Evolutionary conservation across 2,888 invertebrate species (phyloP).

Genomic region (Argyra leucocephala): DNA sequence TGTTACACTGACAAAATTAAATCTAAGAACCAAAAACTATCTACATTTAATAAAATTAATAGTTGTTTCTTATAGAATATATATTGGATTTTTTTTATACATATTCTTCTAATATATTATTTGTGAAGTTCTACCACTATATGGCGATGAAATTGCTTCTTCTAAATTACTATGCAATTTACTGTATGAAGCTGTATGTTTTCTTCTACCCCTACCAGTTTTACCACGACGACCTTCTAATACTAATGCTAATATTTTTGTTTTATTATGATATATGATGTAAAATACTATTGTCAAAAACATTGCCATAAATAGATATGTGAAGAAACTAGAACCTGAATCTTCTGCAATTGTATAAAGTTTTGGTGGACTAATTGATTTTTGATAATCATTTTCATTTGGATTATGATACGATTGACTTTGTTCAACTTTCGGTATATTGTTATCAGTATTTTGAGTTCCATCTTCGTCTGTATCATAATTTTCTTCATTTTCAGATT

Average conservation of each 20-base stretch:
- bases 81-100: constrained; percentile 2
- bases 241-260: constrained; percentile 57
- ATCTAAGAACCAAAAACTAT: background rate
- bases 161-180: constrained; percentile 58
- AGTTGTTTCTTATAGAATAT: background rate
- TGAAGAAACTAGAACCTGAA: constrained; percentile 57
- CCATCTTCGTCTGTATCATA: background rate
- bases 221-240: constrained; percentile 48
- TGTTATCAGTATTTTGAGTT: background rate
- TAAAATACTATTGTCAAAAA: constrained; percentile 54
- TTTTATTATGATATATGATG: constrained; percentile 54
- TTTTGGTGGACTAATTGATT: background rate
- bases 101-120: constrained; percentile 27
- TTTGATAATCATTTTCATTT: background rate
- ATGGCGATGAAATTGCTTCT: constrained; percentile 53
- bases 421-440: background rate
- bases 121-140: constrained; percentile 26
- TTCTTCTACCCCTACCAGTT: constrained; percentile 39
- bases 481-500: background rate
- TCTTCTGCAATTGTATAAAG: constrained; percentile 39
- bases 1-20: background rate
- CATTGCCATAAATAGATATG: constrained; percentile 55
- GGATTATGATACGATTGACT: background rate
- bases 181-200: constrained; percentile 54
- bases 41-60: background rate